A percentile compares a stretch with the other conserved stretches of the same genome.
phyloP scores from a whole-genome alignment of 2,113 vertebrate genomes.

The Ctenomys sociabilis region DNA sequence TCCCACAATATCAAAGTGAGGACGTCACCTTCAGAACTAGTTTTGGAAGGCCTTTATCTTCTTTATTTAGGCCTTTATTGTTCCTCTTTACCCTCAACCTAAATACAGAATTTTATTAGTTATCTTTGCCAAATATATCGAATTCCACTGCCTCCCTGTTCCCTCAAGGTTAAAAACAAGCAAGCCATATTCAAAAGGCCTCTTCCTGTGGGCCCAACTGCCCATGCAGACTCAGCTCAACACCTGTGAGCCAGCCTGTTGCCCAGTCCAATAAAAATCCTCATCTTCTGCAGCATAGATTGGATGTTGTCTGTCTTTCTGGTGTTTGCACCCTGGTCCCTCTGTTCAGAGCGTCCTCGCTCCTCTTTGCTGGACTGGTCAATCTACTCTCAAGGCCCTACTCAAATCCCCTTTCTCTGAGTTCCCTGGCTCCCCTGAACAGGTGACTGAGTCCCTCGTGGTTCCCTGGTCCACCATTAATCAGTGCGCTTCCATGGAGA shows the following conservation, averaged over 20 bases:
- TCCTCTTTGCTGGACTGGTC: not conserved
- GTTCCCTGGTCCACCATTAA: not conserved
- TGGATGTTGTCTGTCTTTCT: not conserved
- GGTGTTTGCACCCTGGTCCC: not conserved
- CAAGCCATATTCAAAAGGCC: not conserved
- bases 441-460: not conserved
- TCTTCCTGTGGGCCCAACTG: not conserved
- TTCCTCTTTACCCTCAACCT: not conserved
- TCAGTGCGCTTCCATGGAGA: not conserved
- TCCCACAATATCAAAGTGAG: not conserved
- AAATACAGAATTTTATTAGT: conserved; percentile 21
- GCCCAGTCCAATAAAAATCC: not conserved
- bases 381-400: not conserved
- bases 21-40: not conserved
- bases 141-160: not conserved
- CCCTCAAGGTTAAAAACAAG: not conserved
- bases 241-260: not conserved
- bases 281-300: not conserved
- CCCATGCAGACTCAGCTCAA: not conserved
- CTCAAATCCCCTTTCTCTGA: not conserved
- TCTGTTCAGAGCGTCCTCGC: not conserved
- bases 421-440: not conserved
- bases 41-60: not conserved
- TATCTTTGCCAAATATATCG: not conserved
- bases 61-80: not conserved